Evolutionary conservation across 2,113 vertebrate genomes (phyloP).

Genomic region (Naja naja): DNA sequence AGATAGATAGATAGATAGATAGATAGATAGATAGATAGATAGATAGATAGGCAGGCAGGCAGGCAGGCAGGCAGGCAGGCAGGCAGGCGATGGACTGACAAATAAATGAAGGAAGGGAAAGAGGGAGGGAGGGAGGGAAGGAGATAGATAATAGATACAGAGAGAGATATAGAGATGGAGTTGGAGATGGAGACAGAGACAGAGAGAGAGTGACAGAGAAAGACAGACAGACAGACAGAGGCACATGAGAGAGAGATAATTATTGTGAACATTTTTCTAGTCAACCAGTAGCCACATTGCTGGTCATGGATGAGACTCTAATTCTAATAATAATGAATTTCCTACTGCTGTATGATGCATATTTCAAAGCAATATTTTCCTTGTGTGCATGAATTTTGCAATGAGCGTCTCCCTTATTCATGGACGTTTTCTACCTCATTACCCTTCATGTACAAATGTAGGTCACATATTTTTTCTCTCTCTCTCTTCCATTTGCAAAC

Average conservation of each 20-base stretch:
- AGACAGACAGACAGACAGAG: neutral
- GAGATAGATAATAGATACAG: too few species aligned
- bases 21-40: accelerated
- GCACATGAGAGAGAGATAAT: neutral
- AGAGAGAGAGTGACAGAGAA: too few species aligned
- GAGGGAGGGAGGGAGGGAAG: neutral
- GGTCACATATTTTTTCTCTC: neutral
- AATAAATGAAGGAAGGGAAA: too few species aligned
- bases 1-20: neutral
- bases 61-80: neutral
- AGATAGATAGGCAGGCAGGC: neutral
- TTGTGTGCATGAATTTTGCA: neutral
- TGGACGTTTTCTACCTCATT: neutral
- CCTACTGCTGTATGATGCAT: neutral
- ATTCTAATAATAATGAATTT: neutral
- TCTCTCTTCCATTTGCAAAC: neutral
- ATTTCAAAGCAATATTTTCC: neutral
- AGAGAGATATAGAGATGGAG: too few species aligned
- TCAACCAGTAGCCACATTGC: neutral
- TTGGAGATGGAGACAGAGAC: too few species aligned
- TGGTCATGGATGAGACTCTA: neutral
- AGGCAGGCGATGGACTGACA: neutral
- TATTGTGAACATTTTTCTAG: neutral
- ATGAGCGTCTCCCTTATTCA: neutral
- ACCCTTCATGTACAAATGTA: neutral